Conservation (phyloP, 2,888 invertebrate species). For the Tryphoninae sp. region DNA sequence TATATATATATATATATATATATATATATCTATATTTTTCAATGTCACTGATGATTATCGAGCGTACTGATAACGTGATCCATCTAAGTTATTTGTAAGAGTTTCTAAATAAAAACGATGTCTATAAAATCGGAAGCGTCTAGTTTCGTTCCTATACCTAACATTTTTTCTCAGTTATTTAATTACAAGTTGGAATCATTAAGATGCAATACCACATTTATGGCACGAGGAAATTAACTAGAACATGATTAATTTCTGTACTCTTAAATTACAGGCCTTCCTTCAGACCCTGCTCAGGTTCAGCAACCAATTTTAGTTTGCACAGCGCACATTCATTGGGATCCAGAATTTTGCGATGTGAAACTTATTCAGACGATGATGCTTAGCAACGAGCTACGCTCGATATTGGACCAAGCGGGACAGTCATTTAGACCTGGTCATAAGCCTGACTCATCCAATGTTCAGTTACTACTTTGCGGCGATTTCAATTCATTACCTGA, state of each 20-base stretch:
- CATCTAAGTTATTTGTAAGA: slow-evolving; percentile 59
- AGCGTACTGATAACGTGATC: slow-evolving; percentile 12
- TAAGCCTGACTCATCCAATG: slow-evolving; percentile 89
- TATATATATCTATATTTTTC: slow-evolving; percentile 23
- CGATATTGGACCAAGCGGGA: slow-evolving; percentile 93
- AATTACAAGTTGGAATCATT: too few relatives aligned
- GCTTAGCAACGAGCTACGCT: slow-evolving; percentile 96
- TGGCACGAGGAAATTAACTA: too few relatives aligned
- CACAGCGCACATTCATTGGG: slow-evolving; percentile 99
- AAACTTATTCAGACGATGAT: slow-evolving; percentile 99
- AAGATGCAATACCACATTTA: too few relatives aligned
- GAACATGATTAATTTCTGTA: too few relatives aligned
- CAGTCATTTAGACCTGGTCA: slow-evolving; percentile 89
- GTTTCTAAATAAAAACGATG: slow-evolving; percentile 63
- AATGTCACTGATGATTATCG: slow-evolving; percentile 16
- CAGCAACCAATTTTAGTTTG: slow-evolving; percentile 96
- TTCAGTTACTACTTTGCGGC: slow-evolving; percentile 97
- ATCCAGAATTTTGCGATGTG: slow-evolving; percentile 99
- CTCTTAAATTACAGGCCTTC: slow-evolving; percentile 83
- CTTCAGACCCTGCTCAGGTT: slow-evolving; percentile 89
- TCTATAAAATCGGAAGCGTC: background rate
- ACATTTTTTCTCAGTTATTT: background rate
- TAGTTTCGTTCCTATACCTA: background rate
- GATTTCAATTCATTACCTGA: slow-evolving; percentile 99
- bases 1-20: slow-evolving; percentile 18